phyloP scores from a whole-genome alignment of 30 jellyfish, hydroid and myxozoan genomes.

The Pelagia noctiluca region DNA sequence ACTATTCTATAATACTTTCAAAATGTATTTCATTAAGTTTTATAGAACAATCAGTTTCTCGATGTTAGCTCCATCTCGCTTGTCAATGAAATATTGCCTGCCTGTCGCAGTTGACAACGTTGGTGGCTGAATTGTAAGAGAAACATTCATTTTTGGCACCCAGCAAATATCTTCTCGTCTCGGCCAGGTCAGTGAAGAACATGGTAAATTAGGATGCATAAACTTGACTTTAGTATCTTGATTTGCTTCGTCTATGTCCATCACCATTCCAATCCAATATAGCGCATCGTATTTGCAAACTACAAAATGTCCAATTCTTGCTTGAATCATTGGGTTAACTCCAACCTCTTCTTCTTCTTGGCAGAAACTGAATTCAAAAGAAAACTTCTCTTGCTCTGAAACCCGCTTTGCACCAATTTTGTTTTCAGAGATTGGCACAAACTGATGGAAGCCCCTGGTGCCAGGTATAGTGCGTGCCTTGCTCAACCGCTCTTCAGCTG shows the following conservation, averaged over 20 bases:
- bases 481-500: background rate
- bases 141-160: background rate
- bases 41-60: too few relatives aligned
- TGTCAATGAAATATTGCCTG: too few relatives aligned
- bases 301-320: too few relatives aligned
- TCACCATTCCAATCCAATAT: slow-evolving; percentile 30
- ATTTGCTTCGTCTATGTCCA: background rate
- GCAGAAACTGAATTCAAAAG: slow-evolving; percentile 2
- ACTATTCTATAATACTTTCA: too few relatives aligned
- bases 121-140: slow-evolving; percentile 7
- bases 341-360: too few relatives aligned
- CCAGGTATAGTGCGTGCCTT: slow-evolving; percentile 28
- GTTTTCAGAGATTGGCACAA: background rate
- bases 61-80: too few relatives aligned
- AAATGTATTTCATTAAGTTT: too few relatives aligned
- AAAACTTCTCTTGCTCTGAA: slow-evolving; percentile 12
- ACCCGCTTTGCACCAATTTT: slow-evolving; percentile 28
- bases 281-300: slow-evolving; percentile 23
- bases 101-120: background rate
- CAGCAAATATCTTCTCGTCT: slow-evolving; percentile 13
- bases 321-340: too few relatives aligned
- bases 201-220: slow-evolving; percentile 16
- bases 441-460: slow-evolving; percentile 29
- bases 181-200: slow-evolving; percentile 6
- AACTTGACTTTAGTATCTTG: slow-evolving; percentile 14